Evolutionary conservation across 2,797 vertebrate species (phyloP).

Genomic region (Trichosurus vulpecula): DNA sequence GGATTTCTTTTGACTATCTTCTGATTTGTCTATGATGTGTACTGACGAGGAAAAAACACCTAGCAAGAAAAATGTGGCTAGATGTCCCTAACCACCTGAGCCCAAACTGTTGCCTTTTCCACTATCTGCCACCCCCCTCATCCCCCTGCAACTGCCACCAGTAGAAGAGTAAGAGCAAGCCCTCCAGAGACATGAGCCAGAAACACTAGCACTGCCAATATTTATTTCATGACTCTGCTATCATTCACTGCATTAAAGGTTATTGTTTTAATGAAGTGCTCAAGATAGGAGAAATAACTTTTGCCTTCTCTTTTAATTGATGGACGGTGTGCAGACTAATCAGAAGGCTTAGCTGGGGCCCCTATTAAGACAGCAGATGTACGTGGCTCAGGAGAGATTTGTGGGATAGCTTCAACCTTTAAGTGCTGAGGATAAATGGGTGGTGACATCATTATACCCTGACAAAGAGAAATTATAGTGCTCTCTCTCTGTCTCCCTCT

Average conservation of each 20-base stretch:
- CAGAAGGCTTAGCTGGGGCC: conserved; percentile 78
- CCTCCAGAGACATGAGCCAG: conserved; percentile 67
- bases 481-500: conserved; percentile 68
- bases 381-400: conserved; percentile 84
- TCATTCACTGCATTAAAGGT: conserved; percentile 76
- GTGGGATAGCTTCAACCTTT: conserved; percentile 85
- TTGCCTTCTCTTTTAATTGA: conserved; percentile 82
- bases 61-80: not conserved
- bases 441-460: conserved; percentile 87
- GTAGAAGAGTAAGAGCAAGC: conserved; percentile 12
- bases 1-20: not conserved
- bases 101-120: not conserved
- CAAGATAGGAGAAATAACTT: conserved; percentile 78
- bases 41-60: not conserved
- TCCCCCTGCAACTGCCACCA: not conserved
- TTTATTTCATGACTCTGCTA: conserved; percentile 59
- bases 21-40: not conserved
- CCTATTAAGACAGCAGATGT: conserved; percentile 83
- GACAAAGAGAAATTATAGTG: conserved; percentile 85
- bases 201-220: conserved; percentile 50
- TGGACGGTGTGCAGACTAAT: conserved; percentile 82
- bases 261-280: conserved; percentile 78
- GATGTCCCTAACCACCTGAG: not conserved
- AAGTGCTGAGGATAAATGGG: conserved; percentile 86
- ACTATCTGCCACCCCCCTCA: accelerated